Evolutionary conservation across 2,113 vertebrate species (phyloP), one percentile per base, ranked within the genome.

Genomic region (Phylloscopus trochiloides): DNA sequence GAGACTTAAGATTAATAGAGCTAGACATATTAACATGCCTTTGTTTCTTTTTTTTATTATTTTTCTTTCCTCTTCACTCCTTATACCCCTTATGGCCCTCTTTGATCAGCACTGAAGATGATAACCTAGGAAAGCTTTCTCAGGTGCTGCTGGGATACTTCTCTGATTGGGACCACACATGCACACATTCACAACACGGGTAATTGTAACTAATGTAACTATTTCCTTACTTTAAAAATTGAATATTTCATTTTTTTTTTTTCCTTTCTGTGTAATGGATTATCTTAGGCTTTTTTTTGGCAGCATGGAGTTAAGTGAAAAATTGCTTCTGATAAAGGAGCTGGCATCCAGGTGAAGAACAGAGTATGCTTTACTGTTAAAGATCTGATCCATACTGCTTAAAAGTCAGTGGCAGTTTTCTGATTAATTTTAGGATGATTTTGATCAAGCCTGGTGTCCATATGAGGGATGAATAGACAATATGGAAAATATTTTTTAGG

Each of bases 121-220:
- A 89, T 31, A 58, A 55, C 32, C 55, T 83, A 65, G 45, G 70
- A 91, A 90, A 93, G 58, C 73, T 97, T 86, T 75, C 97, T 43
- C 70, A 68, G 25, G 36, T 96, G 57, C 76, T 97, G 0, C 51
- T 96, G 79, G 77, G 75, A 32, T 51, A 91, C 65, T 97, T 96
- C 48, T 74, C 80, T 70, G 96, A 90, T 3, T 87, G 63, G 90
- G 50, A 94, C 38, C 42, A 70, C 51, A 32, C 32, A 8, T 95
- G 96, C 71, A 61, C 5, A 1, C 29, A 62, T 73, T 87, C 79
- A 50, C 54, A 81, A 11, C 67, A 68, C 25, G 47, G 91, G 96
- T 97, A 97, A 96, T 38, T 80, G 10, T 55, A 29, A 54, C 75
- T 62, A 70, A 81, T 1, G 0, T 57, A 73, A 36, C 22, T 71